Evolutionary conservation across 1,140 invertebrate species (phyloP), one percentile per base, ranked within the genome.

Genomic region (Drosophila aff.): DNA sequence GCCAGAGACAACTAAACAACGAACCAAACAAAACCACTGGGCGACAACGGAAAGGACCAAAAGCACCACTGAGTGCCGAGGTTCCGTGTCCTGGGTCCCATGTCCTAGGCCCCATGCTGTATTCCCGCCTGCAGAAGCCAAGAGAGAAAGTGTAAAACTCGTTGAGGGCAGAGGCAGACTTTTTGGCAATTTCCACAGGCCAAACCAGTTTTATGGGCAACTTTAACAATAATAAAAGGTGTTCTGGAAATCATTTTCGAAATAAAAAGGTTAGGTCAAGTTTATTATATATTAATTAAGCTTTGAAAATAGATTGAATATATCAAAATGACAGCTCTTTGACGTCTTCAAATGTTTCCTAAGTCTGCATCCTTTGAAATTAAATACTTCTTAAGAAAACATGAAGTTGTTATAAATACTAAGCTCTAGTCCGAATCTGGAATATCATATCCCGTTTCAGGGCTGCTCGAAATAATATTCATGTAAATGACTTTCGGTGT

Each of bases 1-100:
- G 84, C 81, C 49, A 84, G 59, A 79, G 69, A 78, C 80, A 83
- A 89, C 83, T 79, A 87, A 86, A 81, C 82, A 79, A 82, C 67
- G 66, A 73, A 61, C 69, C 59, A 66, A 83, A 76, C 52, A 79
- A 79, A 85, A 82, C 82, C 82, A 79, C 76, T 79, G 60, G 66
- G 75, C 66, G 76, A 58, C 59, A 52, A 59, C 53, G 28, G 59
- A 50, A 69, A 72, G 60, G 44, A 76, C 74, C 50, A 21, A 64
- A 58, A 52, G 46, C 46, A 60, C 31, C 72, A 47, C 61, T 23
- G 63, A 31, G 63, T 40, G 16, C 28, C 50, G 26, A 28, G 43
- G 40, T 38, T 11, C 64, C 44, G 15, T 47, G 57, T 63, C 63
- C 67, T 52, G 43, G 44, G 61, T 38, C 18, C 64, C 44, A 18